Evolutionary conservation across 1,140 invertebrate genomes (phyloP).

Genomic region (Diachasma alloeum): DNA sequence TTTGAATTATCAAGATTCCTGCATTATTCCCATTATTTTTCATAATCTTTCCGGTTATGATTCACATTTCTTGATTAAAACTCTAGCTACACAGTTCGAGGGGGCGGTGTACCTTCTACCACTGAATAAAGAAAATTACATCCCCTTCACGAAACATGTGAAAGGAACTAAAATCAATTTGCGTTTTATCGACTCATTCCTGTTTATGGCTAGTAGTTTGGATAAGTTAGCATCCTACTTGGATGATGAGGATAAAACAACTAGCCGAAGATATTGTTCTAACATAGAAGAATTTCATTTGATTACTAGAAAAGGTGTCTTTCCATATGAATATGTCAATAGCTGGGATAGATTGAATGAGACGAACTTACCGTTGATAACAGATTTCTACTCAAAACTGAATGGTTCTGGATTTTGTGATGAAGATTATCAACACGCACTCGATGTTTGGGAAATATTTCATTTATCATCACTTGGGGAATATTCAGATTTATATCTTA

Average conservation of each 20-base stretch:
- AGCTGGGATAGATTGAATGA: constrained; percentile 35
- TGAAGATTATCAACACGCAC: neutral
- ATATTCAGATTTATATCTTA: neutral
- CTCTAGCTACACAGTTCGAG: constrained; percentile 12
- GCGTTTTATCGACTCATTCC: too few relatives aligned
- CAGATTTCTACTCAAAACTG: constrained; percentile 41
- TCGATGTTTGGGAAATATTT: neutral
- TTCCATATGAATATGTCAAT: constrained; percentile 46
- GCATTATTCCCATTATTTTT: constrained; percentile 44
- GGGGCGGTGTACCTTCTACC: constrained; percentile 32
- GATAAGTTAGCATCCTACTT: constrained; percentile 30
- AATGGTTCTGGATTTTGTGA: neutral
- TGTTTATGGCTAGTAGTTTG: too few relatives aligned
- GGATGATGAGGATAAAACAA: neutral
- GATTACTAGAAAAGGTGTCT: constrained; percentile 34
- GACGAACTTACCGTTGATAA: constrained; percentile 37
- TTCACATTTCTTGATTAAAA: constrained; percentile 34
- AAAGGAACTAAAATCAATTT: too few relatives aligned
- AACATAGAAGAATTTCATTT: neutral
- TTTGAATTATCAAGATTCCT: constrained; percentile 44
- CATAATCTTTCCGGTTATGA: constrained; percentile 53
- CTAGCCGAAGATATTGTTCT: neutral
- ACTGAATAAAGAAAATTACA: constrained; percentile 41
- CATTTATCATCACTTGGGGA: neutral
- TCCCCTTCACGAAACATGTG: constrained; percentile 37